Percentiles rank a stretch among this genome's conserved stretches.
Conservation (phyloP, 1,140 invertebrate species). For the Apis florea region DNA sequence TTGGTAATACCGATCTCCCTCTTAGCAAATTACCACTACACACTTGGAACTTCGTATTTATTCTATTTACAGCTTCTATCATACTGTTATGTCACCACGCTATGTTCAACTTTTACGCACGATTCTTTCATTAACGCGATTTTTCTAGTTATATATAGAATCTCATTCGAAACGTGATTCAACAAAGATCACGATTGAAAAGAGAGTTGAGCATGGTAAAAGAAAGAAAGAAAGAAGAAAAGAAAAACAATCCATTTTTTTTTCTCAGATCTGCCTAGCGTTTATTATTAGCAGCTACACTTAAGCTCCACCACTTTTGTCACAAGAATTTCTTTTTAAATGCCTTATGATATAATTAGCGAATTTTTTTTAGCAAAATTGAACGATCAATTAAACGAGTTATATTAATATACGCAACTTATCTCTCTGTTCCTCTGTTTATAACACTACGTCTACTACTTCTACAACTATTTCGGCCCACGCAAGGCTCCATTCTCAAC, state of each 20-base stretch:
- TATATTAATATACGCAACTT: conserved; percentile 68
- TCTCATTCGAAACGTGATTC: background rate
- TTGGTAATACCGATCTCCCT: conserved; percentile 39
- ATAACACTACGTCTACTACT: conserved; percentile 76
- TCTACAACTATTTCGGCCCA: conserved; percentile 79
- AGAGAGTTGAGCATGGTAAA: conserved; percentile 67
- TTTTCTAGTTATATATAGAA: conserved; percentile 18
- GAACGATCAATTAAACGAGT: conserved; percentile 42
- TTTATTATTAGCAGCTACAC: conserved; percentile 69
- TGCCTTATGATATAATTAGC: conserved; percentile 18
- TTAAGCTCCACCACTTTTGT: conserved; percentile 70
- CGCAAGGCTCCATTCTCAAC: conserved; percentile 80
- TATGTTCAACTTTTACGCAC: conserved; percentile 65
- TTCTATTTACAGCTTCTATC: conserved; percentile 65
- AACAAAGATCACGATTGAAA: background rate
- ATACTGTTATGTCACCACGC: conserved; percentile 61
- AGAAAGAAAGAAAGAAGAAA: background rate
- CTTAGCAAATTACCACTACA: conserved; percentile 52
- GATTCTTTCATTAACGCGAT: background rate
- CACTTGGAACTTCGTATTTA: conserved; percentile 55
- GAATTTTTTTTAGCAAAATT: conserved; percentile 51
- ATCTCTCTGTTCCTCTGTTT: conserved; percentile 76
- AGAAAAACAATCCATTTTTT: conserved; percentile 22
- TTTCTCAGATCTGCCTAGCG: conserved; percentile 60
- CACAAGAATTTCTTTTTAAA: conserved; percentile 43